Base-by-base conservation (phyloP, 2,797 vertebrate species). In the Sebastes nivosus region DNA sequence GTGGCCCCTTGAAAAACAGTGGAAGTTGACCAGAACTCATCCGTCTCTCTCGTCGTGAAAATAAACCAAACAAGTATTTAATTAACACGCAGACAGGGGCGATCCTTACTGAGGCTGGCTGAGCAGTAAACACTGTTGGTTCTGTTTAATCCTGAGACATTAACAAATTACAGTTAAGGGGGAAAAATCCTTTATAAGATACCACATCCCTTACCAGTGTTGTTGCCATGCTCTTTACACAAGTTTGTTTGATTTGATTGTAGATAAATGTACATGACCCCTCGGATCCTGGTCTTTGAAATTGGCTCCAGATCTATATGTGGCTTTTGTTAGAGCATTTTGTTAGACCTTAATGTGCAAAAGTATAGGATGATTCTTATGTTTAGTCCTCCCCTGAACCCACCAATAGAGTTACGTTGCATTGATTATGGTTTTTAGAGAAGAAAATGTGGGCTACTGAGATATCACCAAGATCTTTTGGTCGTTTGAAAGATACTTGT, bases 1-100 rank as follows among this genome's bases (percentile, higher is more conserved):
- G 87, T 70, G 61, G 77, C 67, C 82, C 72, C 72, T 80, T 81
- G 36, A 83, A 75, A 79, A 80, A 64, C 57, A 34, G 74, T 77
- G 72, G 79, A 80, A 58, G 58, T 46, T 54, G 80, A 87, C 86
- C 88, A 90, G 86, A 88, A 87, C 75, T 70, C 74, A 86, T 91
- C 74, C 59, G 79, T 89, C 88, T 87, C 75, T 80, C 65, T 82
- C 22, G 22, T 70, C 8, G n/a, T 55, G 73, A 83, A 89, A 88
- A 89, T 89, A 90, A 90, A 85, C 84, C 68, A 79, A 76, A 86
- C 72, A 86, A 69, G 65, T 72, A 55, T 74, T 59, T 67, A 77
- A 80, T 84, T 81, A 88, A 86, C 80, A 88, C 4, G 1, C 12
- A 52, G 72, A 50, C 25, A 4, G 16, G 8, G 46, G 67, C 38